Percentiles rank a stretch among this genome's conserved stretches.
These are phyloP conservation scores for Pangasianodon hypophthalmus DNA, from an alignment of 2,113 vertebrate genomes.

Conservation along the genomic window DNA sequence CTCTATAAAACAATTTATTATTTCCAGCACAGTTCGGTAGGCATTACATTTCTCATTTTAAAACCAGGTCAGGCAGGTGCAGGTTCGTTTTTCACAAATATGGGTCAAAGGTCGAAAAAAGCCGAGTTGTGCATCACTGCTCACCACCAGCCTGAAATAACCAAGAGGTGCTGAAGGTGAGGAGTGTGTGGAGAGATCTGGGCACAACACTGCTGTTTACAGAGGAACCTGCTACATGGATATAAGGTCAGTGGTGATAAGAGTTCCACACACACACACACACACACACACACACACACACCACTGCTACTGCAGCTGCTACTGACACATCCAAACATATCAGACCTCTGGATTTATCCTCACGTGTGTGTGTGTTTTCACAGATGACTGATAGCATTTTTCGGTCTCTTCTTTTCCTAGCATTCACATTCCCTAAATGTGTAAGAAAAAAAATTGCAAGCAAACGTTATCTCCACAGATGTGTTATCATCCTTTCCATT, in stretches of 20 bases:
- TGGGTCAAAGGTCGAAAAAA: slow-evolving; percentile 24
- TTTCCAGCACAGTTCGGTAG: slow-evolving; percentile 8
- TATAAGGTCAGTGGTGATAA: slow-evolving; percentile 52
- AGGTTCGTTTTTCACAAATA: slow-evolving; percentile 13
- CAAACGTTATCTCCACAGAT: background rate
- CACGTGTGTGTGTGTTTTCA: slow-evolving; percentile 18
- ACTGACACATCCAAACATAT: slow-evolving; percentile 42
- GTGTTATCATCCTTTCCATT: background rate
- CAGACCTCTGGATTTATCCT: slow-evolving; percentile 24
- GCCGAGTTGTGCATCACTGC: background rate
- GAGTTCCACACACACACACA: slow-evolving; percentile 32
- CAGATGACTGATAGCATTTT: slow-evolving; percentile 10
- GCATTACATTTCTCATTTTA: slow-evolving; percentile 31
- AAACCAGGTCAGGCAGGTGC: slow-evolving; percentile 34
- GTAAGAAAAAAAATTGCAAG: background rate
- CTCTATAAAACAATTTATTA: slow-evolving; percentile 7
- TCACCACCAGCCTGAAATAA: background rate
- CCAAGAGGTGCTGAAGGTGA: slow-evolving; percentile 24
- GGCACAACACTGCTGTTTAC: slow-evolving; percentile 38
- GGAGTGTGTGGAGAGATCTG: slow-evolving; percentile 42
- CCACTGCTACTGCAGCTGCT: slow-evolving; percentile 30
- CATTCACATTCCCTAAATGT: background rate
- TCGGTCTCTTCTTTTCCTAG: background rate
- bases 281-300: slow-evolving; percentile 46
- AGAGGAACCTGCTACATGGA: slow-evolving; percentile 45